Base-by-base conservation (phyloP, 2,113 vertebrate genomes). In the Pavo muticus region DNA sequence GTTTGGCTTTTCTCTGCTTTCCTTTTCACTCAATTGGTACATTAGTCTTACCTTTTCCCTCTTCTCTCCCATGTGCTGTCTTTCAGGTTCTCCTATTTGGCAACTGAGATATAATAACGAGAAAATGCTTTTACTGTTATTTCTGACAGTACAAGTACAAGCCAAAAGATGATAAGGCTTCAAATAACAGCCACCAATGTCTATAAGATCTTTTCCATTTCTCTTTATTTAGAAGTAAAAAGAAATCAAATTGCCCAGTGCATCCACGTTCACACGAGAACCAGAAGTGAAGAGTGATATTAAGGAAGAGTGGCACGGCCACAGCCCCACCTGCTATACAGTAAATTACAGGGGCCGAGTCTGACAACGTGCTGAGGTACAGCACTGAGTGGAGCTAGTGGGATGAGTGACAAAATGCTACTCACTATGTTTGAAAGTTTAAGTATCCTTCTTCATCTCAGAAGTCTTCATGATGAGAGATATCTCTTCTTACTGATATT, bases 11-110 rank as follows among this genome's bases (percentile, higher is more conserved):
- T 61, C 18, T 85, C 16, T 75, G 7, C 3, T 56, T 65, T 14
- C 35, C 4, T 0, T 1, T 29, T 15, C 24, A 5, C 25, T 47
- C 23, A 7, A 13, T 72, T 5, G 0, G 23, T 67, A 67, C 56
- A 19, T 86, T 67, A 70, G 24, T 24, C 40, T 69, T 20, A 42
- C 20, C 5, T 14, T 81, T 70, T 74, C 50, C 32, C 30, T 94
- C 68, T 18, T 80, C 11, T 56, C 21, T 54, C 32, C 40, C 27
- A 25, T 29, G 7, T 0, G 0, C 29, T 30, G 5, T 70, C 40
- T 59, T 88, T 64, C 60, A 71, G 39, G 3, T 67, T 86, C 69
- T 63, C 50, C 56, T 77, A 4, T 83, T 72, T 63, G 59, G 63
- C 61, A 56, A 12, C n/a, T 93, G 76, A 91, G 86, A 71, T 81